A percentile compares a stretch with the other conserved stretches of the same genome.
These are phyloP conservation scores for Pseudochirops corinnae DNA, from an alignment of 2,797 vertebrate genomes.

Conservation along the genomic window DNA sequence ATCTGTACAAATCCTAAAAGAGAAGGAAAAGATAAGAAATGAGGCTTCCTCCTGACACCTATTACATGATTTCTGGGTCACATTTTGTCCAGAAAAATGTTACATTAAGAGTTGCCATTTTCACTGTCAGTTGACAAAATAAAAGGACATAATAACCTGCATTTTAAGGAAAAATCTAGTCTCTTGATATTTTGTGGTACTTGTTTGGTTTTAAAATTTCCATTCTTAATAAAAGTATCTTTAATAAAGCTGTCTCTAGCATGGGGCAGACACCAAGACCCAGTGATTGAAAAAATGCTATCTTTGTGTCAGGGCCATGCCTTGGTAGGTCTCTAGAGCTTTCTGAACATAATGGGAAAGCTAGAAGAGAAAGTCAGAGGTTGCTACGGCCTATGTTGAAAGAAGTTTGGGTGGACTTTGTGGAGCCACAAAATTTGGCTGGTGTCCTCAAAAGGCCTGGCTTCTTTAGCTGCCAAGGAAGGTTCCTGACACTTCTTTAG, in stretches of 20 bases:
- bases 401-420: background rate
- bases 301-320: background rate
- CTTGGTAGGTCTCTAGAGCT: background rate
- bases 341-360: background rate
- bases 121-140: background rate
- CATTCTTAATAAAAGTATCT: background rate
- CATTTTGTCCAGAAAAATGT: background rate
- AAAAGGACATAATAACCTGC: background rate
- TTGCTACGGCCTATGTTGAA: background rate
- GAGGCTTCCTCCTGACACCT: background rate
- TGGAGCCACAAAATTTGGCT: slow-evolving; percentile 44
- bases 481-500: slow-evolving; percentile 79
- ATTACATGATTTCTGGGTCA: background rate
- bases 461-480: slow-evolving; percentile 30
- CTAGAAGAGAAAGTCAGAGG: background rate
- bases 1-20: background rate
- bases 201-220: background rate
- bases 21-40: background rate
- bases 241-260: background rate
- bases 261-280: background rate
- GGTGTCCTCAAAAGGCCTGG: slow-evolving; percentile 8
- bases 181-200: background rate
- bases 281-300: background rate
- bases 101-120: background rate
- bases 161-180: background rate